phyloP scores from a whole-genome alignment of 2,113 vertebrate species.

The Pelodiscus sinensis region DNA sequence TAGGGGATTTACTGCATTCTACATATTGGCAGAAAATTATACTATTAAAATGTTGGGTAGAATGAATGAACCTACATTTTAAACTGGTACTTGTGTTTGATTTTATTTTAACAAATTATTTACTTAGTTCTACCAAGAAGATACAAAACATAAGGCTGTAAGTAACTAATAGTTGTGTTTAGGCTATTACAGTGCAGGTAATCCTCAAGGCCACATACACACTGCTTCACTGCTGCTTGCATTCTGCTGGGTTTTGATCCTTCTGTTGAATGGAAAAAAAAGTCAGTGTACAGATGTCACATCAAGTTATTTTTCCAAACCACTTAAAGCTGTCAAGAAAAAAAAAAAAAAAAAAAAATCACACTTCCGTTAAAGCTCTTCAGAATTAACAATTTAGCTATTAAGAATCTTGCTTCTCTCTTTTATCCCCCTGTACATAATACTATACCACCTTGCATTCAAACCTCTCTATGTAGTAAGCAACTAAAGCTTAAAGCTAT shows the following conservation, averaged over 20 bases:
- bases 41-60: constrained; percentile 92
- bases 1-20: constrained; percentile 83
- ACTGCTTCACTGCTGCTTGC: constrained; percentile 97
- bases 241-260: constrained; percentile 96
- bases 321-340: not conserved
- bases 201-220: constrained; percentile 90
- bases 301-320: not conserved
- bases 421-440: not conserved
- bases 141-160: constrained; percentile 99
- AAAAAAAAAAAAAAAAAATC: not conserved
- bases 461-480: not conserved
- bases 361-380: not conserved
- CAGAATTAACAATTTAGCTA: not conserved
- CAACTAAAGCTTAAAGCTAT: not conserved
- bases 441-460: not conserved
- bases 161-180: constrained; percentile 94
- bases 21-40: constrained; percentile 86
- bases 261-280: constrained; percentile 86
- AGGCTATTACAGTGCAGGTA: constrained; percentile 96
- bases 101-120: constrained; percentile 90
- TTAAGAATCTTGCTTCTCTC: not conserved
- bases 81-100: constrained; percentile 84
- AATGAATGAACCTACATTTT: constrained; percentile 86
- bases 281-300: not conserved
- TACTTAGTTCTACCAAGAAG: constrained; percentile 95